phyloP scores from a whole-genome alignment of 2,113 vertebrate species.

The Phalacrocorax brasilianus region DNA sequence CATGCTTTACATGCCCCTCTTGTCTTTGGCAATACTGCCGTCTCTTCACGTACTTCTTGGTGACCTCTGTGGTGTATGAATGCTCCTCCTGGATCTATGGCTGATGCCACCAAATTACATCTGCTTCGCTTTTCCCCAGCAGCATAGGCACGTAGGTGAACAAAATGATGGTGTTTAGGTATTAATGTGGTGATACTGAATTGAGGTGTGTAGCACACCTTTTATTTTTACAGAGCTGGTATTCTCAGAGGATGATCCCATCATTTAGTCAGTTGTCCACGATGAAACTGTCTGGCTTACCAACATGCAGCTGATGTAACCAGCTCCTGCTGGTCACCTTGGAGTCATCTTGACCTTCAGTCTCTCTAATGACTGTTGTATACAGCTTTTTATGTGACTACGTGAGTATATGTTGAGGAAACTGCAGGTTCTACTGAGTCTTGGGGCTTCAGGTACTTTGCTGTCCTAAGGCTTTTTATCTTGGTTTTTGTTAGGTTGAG shows the following conservation, averaged over 20 bases:
- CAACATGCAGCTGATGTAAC: not conserved
- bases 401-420: not conserved
- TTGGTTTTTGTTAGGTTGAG: not conserved
- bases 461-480: not conserved
- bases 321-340: constrained; percentile 2
- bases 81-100: not conserved
- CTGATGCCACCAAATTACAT: not conserved
- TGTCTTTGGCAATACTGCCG: not conserved
- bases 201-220: not conserved
- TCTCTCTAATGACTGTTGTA: not conserved
- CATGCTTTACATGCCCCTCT: not conserved
- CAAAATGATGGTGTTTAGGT: not conserved
- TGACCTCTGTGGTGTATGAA: not conserved
- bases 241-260: not conserved
- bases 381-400: not conserved
- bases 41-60: not conserved
- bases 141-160: not conserved
- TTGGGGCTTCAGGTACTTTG: constrained; percentile 2
- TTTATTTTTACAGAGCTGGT: not conserved
- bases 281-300: not conserved
- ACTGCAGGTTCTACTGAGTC: not conserved
- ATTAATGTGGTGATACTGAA: not conserved
- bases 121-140: not conserved
- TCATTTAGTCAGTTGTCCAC: not conserved
- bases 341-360: not conserved